Evolutionary conservation across 2,888 invertebrate species (phyloP).

Genomic region (Fragum fragum): DNA sequence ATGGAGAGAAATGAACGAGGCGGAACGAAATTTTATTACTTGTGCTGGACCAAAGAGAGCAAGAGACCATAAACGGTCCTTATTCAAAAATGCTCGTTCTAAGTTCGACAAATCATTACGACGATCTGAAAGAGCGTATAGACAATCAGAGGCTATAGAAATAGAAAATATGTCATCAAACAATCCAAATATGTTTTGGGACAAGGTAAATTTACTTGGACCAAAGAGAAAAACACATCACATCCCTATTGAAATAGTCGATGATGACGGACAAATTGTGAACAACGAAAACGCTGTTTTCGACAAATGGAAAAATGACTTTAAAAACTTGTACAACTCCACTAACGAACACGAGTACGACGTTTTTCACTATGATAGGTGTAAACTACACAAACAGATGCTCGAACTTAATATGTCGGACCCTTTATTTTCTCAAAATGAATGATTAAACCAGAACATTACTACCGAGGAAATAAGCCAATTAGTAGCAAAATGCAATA

Average conservation of each 20-base stretch:
- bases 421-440: conserved; percentile 28
- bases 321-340: conserved; percentile 41
- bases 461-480: conserved; percentile 26
- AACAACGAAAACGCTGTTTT: conserved; percentile 28
- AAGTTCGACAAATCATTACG: conserved; percentile 31
- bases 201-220: conserved; percentile 44
- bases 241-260: conserved; percentile 38
- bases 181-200: conserved; percentile 49
- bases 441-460: conserved; percentile 33
- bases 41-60: conserved; percentile 4
- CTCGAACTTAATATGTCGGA: conserved; percentile 32
- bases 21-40: conserved; percentile 11
- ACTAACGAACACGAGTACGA: conserved; percentile 25
- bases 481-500: conserved; percentile 15
- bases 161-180: conserved; percentile 41
- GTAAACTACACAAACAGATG: conserved; percentile 46
- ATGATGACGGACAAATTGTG: conserved; percentile 3
- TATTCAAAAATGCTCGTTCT: background rate
- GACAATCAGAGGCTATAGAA: conserved; percentile 9
- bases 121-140: conserved; percentile 35
- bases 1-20: conserved; percentile 28
- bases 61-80: background rate
- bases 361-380: conserved; percentile 15
- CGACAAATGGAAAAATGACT: conserved; percentile 41
- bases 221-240: conserved; percentile 27